phyloP scores from a whole-genome alignment of 35 echinoderm and acorn worm genomes.

The Strongylocentrotus purpuratus region DNA sequence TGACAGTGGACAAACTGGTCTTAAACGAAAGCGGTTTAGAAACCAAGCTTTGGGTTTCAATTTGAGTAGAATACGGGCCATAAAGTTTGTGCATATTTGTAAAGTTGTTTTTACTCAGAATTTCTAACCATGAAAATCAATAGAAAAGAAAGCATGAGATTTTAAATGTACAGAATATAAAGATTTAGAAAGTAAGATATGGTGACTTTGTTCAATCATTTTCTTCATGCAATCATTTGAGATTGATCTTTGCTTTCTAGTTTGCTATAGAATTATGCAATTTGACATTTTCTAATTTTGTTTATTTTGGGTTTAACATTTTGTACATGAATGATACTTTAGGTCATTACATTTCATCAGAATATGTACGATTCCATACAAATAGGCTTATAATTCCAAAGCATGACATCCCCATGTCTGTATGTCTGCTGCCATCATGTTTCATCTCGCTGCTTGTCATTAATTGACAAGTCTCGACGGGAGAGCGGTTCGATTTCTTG shows the following conservation, averaged over 20 bases:
- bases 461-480: too few relatives aligned
- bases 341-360: neutral
- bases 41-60: too few relatives aligned
- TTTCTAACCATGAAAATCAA: neutral
- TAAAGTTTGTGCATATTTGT: neutral
- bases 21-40: too few relatives aligned
- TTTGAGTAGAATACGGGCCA: neutral
- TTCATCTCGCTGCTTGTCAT: too few relatives aligned
- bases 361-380: neutral
- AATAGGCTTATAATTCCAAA: neutral
- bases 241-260: neutral
- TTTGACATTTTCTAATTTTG: neutral
- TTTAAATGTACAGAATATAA: neutral
- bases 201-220: neutral
- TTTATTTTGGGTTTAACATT: neutral
- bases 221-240: neutral
- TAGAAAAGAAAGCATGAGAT: neutral
- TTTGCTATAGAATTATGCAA: neutral
- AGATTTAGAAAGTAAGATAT: neutral
- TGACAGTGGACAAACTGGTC: too few relatives aligned
- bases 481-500: too few relatives aligned
- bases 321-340: neutral
- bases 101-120: neutral
- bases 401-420: too few relatives aligned
- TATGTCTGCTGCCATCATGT: too few relatives aligned